Conservation (phyloP, 2,113 vertebrate species). For the Syngnathus floridae region DNA sequence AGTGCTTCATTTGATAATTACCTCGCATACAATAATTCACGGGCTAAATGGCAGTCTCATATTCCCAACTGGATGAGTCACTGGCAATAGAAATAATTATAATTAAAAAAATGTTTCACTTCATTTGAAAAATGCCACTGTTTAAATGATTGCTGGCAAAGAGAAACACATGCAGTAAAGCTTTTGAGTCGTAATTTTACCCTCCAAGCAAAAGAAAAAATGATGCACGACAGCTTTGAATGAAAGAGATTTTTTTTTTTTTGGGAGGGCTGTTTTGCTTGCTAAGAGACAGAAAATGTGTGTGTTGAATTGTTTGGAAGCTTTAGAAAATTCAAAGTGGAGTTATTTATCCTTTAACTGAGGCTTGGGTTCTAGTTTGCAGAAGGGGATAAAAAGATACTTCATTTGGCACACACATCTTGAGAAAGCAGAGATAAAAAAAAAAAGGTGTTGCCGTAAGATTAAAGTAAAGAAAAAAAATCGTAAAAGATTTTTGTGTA, state of each 20-base stretch:
- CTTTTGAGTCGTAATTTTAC: constrained; percentile 6
- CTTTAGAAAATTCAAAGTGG: not conserved
- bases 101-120: constrained; percentile 1
- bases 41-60: constrained; percentile 22
- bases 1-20: constrained; percentile 41
- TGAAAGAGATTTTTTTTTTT: too few species aligned
- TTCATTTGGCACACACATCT: constrained; percentile 9
- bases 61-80: constrained; percentile 37
- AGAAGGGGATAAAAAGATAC: not conserved
- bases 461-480: constrained; percentile 27
- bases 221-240: not conserved
- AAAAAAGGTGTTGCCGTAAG: constrained; percentile 25
- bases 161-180: constrained; percentile 15
- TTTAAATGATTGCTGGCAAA: constrained; percentile 1
- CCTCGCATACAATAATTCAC: constrained; percentile 31
- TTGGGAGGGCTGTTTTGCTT: too few species aligned
- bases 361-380: not conserved
- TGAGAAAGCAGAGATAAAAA: constrained; percentile 17
- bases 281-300: not conserved
- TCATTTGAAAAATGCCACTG: constrained; percentile 16
- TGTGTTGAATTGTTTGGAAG: too few species aligned
- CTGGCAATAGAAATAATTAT: constrained; percentile 17
- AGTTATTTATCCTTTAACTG: not conserved
- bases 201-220: not conserved
- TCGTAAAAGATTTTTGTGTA: constrained; percentile 31